Percentiles rank a stretch among this genome's conserved stretches.
Evolutionary conservation across 2,888 invertebrate species (phyloP).

Genomic region (Invenusta paracnida): DNA sequence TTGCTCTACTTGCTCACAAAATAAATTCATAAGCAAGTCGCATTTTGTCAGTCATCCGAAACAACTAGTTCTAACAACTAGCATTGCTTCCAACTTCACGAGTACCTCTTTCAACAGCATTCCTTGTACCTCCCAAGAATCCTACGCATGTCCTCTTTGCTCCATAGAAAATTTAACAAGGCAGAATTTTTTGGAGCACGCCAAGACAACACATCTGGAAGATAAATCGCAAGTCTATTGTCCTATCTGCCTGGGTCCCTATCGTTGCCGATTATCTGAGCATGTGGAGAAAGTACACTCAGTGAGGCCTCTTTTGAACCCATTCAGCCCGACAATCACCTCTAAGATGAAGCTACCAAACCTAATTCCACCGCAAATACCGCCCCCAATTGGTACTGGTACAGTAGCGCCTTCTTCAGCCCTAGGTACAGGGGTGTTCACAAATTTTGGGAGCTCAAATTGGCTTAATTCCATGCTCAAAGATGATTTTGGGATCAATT

Average conservation of each 20-base stretch:
- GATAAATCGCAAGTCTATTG: background rate
- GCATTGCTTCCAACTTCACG: background rate
- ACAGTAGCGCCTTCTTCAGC: no score
- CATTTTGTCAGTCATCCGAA: background rate
- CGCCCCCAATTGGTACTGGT: no score
- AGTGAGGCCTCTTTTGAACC: background rate
- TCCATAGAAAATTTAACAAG: background rate
- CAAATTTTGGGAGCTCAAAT: no score
- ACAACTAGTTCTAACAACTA: background rate
- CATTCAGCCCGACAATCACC: no score
- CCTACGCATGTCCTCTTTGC: background rate
- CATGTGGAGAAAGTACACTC: background rate
- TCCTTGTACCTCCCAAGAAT: background rate
- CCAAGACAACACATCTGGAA: background rate
- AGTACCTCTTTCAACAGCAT: background rate
- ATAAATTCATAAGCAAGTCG: background rate
- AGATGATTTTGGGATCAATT: background rate
- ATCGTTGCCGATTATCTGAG: background rate
- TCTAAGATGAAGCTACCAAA: no score
- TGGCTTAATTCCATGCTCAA: background rate
- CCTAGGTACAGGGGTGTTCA: no score
- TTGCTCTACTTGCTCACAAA: background rate
- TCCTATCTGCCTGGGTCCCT: background rate
- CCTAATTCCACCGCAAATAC: no score
- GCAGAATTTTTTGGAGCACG: background rate